Base-by-base conservation (phyloP, 2,888 invertebrate species). In the Rotaria sp. region DNA sequence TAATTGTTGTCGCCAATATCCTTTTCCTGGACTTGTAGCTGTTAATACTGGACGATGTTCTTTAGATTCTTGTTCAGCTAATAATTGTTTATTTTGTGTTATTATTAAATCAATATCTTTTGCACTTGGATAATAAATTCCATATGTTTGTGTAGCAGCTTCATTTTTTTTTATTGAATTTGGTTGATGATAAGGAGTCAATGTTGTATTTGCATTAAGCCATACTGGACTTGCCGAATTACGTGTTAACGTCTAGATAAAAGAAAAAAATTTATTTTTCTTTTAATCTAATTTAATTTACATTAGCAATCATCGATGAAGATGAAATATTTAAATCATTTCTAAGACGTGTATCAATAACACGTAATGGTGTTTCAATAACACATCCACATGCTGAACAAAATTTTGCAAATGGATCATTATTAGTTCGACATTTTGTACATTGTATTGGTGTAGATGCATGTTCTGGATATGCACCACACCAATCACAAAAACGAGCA, bases 1-100 rank as follows among this genome's bases (percentile, higher is more conserved):
- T 85, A 91, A 88, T 87, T 91, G 91, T 87, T 91, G 91, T 52
- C 91, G 88, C 91, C 91, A 91, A 88, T 91, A 91, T 45, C 91
- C 91, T 90, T 90, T 89, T 11, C 91, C 91, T 80, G 91, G 91
- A 88, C 91, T 91, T 80, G 91, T 88, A 26, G 91, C 89, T 35
- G 91, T 91, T 84, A 91, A 87, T 48, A 90, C 88, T 8, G 91
- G 91, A 55, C 89, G 88, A 80, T 90, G 88, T 87, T 91, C 91
- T 86, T 90, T 88, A 89, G 90, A 89, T 87, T 89, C 89, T 88
- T 89, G 90, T 87, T 90, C 90, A 87, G 89, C n/a, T 85, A 90
- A 90, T 85, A 90, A 90, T 52, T 90, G 90, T 55, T 89, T 89
- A 85, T 89, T 89, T 80, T 88, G 88, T 85, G 89, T 88, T 75